Evolutionary conservation across 2,888 invertebrate species (phyloP).

Genomic region (Tuta absoluta): DNA sequence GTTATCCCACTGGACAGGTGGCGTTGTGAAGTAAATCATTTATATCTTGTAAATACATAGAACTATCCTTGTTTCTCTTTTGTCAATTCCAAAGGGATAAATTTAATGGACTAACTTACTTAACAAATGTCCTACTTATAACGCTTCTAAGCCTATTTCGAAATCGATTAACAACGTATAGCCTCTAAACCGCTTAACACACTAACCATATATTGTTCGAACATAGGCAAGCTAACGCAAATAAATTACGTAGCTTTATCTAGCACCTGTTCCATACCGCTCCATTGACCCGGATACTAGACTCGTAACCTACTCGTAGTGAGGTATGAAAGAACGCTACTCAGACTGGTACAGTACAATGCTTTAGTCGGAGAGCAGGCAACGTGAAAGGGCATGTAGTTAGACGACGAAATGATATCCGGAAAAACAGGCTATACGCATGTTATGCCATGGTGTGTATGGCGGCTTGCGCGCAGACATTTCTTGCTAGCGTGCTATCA

Average conservation of each 20-base stretch:
- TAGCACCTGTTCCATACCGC: slow-evolving; percentile 39
- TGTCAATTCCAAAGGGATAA: neutral
- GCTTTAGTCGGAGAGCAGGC: too few species aligned
- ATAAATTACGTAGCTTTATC: slow-evolving; percentile 18
- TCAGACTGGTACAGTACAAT: neutral
- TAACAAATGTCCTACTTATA: neutral
- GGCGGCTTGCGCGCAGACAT: too few species aligned
- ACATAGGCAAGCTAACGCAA: neutral
- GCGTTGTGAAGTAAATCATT: too few species aligned
- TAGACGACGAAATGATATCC: too few species aligned
- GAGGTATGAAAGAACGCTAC: slow-evolving; percentile 20
- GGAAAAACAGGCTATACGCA: too few species aligned
- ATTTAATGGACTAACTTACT: neutral
- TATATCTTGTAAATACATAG: too few species aligned
- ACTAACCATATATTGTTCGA: neutral
- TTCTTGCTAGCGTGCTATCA: too few species aligned
- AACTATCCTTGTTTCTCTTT: too few species aligned
- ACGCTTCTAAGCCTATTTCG: neutral
- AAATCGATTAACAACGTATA: slow-evolving; percentile 5
- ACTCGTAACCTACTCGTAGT: slow-evolving; percentile 67
- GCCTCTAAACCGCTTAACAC: neutral
- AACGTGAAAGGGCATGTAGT: too few species aligned
- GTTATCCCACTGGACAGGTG: too few species aligned
- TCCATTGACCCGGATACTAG: slow-evolving; percentile 69
- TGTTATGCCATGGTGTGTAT: too few species aligned